Conservation (phyloP, 2,888 invertebrate species). For the Epiperipatus broadwayi region DNA sequence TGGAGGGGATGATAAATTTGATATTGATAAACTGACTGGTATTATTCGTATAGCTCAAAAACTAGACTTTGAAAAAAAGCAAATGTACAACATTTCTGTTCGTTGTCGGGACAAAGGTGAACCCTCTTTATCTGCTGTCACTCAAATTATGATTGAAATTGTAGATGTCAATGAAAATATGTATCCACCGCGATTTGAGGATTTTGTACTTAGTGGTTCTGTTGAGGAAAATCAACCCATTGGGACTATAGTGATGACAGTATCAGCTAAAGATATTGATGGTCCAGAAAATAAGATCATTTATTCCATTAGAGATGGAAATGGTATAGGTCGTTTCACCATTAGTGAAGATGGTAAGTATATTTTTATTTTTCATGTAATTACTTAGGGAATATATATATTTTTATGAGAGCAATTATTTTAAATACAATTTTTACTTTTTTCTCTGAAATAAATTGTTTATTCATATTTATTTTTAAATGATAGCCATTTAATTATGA, state of each 20-base stretch:
- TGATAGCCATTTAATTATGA: too few species aligned
- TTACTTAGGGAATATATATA: too few species aligned
- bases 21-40: conserved; percentile 64
- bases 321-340: conserved; percentile 74
- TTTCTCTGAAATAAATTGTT: too few species aligned
- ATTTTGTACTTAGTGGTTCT: conserved; percentile 46
- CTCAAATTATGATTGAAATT: conserved; percentile 52
- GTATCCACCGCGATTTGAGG: conserved; percentile 58
- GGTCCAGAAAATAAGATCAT: conserved; percentile 60
- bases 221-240: conserved; percentile 61
- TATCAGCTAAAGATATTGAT: conserved; percentile 60
- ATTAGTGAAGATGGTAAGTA: conserved; percentile 68
- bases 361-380: conserved; percentile 21
- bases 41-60: conserved; percentile 55
- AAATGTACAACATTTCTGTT: conserved; percentile 67
- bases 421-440: too few species aligned
- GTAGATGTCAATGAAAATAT: conserved; percentile 87
- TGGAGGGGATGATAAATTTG: conserved; percentile 41
- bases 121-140: conserved; percentile 51
- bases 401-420: too few species aligned
- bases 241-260: conserved; percentile 53
- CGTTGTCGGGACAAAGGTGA: conserved; percentile 61
- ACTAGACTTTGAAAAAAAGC: conserved; percentile 71
- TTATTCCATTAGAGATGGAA: conserved; percentile 69
- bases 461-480: too few species aligned